Conservation (phyloP, 1,140 invertebrate species). For the Harpegnathos saltator region DNA sequence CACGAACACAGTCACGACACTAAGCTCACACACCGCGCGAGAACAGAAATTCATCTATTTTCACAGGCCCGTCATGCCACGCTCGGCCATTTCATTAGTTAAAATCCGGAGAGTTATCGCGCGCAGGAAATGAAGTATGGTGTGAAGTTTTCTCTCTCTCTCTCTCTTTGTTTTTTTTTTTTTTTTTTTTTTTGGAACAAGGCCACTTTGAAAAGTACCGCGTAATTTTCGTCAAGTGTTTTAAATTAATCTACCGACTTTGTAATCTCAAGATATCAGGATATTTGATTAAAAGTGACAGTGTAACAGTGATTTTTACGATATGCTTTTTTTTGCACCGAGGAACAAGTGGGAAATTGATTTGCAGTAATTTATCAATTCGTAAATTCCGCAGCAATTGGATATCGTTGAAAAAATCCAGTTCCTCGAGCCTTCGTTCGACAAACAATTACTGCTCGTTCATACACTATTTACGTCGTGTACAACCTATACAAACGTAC, state of each 20-base stretch:
- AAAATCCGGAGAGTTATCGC: neutral
- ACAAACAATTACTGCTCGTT: constrained; percentile 43
- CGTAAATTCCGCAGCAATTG: neutral
- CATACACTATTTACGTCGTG: neutral
- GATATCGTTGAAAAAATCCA: neutral
- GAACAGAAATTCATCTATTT: no score
- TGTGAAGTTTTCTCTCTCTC: no score
- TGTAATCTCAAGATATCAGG: neutral
- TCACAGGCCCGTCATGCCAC: no score
- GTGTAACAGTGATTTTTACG: neutral
- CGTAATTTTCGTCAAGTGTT: constrained; percentile 1
- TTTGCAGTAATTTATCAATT: constrained; percentile 7
- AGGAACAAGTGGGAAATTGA: neutral
- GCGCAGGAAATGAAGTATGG: neutral
- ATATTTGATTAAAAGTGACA: neutral
- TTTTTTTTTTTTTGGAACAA: neutral
- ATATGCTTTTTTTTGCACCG: neutral
- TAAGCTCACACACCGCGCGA: no score
- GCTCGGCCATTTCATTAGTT: neutral
- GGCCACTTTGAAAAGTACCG: neutral
- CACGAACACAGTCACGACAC: neutral
- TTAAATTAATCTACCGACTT: neutral
- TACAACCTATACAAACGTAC: constrained; percentile 3
- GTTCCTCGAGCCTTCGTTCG: neutral
- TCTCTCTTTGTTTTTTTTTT: no score